A percentile compares a stretch with the other conserved stretches of the same genome.
These are phyloP conservation scores for Drosophila infuscata DNA, from an alignment of 2,888 invertebrate genomes.

Conservation along the genomic window DNA sequence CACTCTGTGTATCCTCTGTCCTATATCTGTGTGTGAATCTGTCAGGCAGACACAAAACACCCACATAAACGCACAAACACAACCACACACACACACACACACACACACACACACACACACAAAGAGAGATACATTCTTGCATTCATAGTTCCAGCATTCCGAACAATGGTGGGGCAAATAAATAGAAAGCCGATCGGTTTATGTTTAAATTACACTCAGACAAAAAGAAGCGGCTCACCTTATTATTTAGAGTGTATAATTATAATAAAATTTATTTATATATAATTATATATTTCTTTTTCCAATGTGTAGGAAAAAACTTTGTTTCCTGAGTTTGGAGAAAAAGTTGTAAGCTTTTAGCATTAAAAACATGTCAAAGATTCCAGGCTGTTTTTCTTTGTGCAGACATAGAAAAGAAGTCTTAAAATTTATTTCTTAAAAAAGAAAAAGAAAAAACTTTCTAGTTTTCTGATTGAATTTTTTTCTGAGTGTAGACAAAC, in stretches of 20 bases:
- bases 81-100: not conserved
- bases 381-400: too few relatives aligned
- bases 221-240: not conserved
- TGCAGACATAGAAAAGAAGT: too few relatives aligned
- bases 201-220: constrained; percentile 53
- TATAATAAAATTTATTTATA: not conserved
- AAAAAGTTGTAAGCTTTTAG: too few relatives aligned
- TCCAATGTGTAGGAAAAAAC: too few relatives aligned
- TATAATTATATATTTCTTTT: not conserved
- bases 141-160: constrained; percentile 41
- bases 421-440: too few relatives aligned
- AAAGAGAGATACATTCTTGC: constrained; percentile 38
- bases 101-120: constrained; percentile 12
- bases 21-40: constrained; percentile 29
- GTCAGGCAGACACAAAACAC: constrained; percentile 19
- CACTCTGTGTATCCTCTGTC: constrained; percentile 5
- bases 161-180: constrained; percentile 47
- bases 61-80: not conserved
- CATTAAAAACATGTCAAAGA: too few relatives aligned
- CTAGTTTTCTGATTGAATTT: not conserved
- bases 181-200: constrained; percentile 72
- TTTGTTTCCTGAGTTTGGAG: too few relatives aligned
- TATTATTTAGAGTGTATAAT: not conserved
- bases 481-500: constrained; percentile 48
- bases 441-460: too few relatives aligned